Evolutionary conservation across 2,888 invertebrate species (phyloP).

Genomic region (Troglohyphantes excavatus): DNA sequence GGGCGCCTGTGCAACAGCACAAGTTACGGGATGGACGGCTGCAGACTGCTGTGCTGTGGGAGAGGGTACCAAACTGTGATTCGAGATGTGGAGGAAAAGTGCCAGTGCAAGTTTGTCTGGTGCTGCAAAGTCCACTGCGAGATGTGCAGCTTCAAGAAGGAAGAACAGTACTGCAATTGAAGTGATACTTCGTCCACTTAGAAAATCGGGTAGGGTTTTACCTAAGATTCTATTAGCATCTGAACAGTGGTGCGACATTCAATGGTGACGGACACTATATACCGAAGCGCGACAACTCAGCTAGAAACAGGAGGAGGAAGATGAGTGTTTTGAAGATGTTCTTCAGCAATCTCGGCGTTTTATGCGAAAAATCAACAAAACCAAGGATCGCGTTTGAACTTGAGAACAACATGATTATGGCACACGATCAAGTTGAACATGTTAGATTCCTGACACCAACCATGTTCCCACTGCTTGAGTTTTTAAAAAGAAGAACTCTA

Average conservation of each 20-base stretch:
- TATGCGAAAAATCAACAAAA: slow-evolving; percentile 15
- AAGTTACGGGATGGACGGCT: slow-evolving; percentile 92
- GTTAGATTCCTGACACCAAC: not conserved
- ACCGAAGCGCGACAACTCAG: not conserved
- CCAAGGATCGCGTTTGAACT: slow-evolving; percentile 44
- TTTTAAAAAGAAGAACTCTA: not conserved
- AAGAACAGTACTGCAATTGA: slow-evolving; percentile 94
- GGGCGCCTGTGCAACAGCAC: slow-evolving; percentile 92
- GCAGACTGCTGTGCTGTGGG: slow-evolving; percentile 93
- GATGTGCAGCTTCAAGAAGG: slow-evolving; percentile 89
- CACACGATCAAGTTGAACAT: not conserved
- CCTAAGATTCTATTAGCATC: not conserved
- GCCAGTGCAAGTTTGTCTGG: slow-evolving; percentile 95
- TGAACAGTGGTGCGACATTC: slow-evolving; percentile 20
- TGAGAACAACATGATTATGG: slow-evolving; percentile 6
- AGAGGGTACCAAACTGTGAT: slow-evolving; percentile 93
- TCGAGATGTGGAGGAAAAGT: slow-evolving; percentile 91
- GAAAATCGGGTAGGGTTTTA: slow-evolving; percentile 16
- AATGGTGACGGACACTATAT: not conserved
- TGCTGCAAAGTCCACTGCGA: slow-evolving; percentile 94
- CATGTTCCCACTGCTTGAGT: not conserved
- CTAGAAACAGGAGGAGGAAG: slow-evolving; percentile 4
- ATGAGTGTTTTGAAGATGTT: slow-evolving; percentile 30
- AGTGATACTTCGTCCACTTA: slow-evolving; percentile 58
- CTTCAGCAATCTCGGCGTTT: slow-evolving; percentile 56